Conservation (phyloP, 2,888 invertebrate species). For the Agonopterix arenella region DNA sequence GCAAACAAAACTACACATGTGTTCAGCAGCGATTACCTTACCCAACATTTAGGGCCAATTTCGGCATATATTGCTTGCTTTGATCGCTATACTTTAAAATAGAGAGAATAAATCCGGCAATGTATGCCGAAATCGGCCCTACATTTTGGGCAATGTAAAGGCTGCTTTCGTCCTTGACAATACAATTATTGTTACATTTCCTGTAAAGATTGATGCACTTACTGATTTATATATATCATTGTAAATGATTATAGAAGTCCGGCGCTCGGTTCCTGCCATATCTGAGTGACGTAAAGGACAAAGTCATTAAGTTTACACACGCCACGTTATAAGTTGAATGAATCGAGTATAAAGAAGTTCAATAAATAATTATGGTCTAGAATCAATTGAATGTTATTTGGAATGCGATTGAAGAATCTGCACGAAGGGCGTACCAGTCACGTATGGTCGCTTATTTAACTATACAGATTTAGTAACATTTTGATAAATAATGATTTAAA, state of each 20-base stretch:
- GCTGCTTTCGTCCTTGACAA: too few species aligned
- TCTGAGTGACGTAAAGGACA: slow-evolving; percentile 6
- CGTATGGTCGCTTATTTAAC: neutral
- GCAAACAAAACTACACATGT: too few species aligned
- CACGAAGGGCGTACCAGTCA: slow-evolving; percentile 5
- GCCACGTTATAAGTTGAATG: slow-evolving; percentile 8
- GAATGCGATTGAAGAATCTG: neutral
- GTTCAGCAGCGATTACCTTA: too few species aligned
- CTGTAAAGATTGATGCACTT: slow-evolving; percentile 1
- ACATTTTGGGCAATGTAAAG: too few species aligned
- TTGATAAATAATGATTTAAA: too few species aligned
- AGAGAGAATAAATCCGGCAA: too few species aligned
- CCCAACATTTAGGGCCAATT: too few species aligned
- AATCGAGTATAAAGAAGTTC: slow-evolving; percentile 4
- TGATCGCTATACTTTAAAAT: too few species aligned
- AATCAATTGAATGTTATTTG: slow-evolving; percentile 6
- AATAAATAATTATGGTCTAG: slow-evolving; percentile 12
- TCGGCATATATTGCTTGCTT: too few species aligned
- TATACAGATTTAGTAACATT: too few species aligned
- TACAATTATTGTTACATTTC: too few species aligned
- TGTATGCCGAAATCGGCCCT: too few species aligned
- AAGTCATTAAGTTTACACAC: slow-evolving; percentile 4
- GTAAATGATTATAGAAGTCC: neutral
- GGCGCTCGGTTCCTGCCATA: neutral
- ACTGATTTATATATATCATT: neutral